Base-by-base conservation (phyloP, 2,113 vertebrate genomes). In the Ursus arctos region DNA sequence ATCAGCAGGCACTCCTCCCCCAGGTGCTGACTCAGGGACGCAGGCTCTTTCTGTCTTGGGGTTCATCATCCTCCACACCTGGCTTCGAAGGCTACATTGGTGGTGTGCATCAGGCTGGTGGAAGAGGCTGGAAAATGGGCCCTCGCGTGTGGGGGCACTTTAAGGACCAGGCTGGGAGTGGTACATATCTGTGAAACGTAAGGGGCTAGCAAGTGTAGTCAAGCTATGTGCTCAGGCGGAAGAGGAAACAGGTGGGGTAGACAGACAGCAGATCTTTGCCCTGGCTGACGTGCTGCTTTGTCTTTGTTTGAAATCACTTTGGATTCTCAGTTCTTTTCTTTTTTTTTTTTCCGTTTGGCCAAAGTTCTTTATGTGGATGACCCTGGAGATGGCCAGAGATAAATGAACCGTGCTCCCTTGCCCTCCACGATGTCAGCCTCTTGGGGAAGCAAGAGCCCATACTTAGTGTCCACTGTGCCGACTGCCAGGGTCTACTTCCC, bases 181-280 rank as follows among this genome's bases (percentile, higher is more conserved):
- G 16, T 4, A 15, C 1, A 0, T 24, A 11, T 63, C 53, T 79
- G 1, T 14, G 28, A 8, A 36, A 36, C 5, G 4, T 1, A 28
- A 14, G 36, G 80, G 74, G 14, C 55, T 51, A 28, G 47, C 61
- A n/a, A 47, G 31, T 14, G 22, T 10, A 15, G 33, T 53, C 18
- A 55, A 51, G 28, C 59, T 43, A 4, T 22, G 53, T 43, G 12
- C 36, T 55, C 43, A n/a, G 69, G 88, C 81, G 40, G 61, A 90
- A 49, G 49, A 28, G 36, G 16, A 21, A 31, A 21, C 11, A 5
- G 40, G 72, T 13, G 43, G 33, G 15, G 14, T 21, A 33, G 43
- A 33, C 4, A 43, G 72, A 91, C 18, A 59, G 5, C 8, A 11
- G 0, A 4, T n/a, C 33, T 95, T 65, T 67, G 28, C 40, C 26